Evolutionary conservation across 2,113 vertebrate species (phyloP).

Genomic region (Ailurus styani): DNA sequence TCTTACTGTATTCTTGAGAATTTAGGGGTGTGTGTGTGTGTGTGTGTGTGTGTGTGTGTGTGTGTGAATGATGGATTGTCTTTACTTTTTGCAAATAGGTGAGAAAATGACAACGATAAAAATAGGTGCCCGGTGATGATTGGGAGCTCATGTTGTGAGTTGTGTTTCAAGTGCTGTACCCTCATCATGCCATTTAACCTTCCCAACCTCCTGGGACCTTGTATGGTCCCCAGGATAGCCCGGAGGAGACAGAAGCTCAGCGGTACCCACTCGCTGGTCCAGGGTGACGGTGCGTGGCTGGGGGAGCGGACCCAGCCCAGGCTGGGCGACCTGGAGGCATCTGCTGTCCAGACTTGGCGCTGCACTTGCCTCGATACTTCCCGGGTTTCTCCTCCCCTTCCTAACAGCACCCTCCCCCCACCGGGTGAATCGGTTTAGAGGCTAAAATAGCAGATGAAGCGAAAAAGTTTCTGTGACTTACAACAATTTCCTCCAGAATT

Average conservation of each 20-base stretch:
- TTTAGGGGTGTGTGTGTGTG: neutral
- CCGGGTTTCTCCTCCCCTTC: neutral
- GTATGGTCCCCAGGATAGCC: rapidly evolving
- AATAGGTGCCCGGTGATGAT: neutral
- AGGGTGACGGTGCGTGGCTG: neutral
- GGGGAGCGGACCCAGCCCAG: neutral
- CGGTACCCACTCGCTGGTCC: neutral
- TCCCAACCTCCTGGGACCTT: neutral
- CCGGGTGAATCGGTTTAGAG: constrained; percentile 13
- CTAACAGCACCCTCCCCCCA: neutral
- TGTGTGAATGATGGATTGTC: neutral
- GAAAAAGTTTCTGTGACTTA: constrained; percentile 79
- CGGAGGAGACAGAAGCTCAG: neutral
- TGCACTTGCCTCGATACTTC: neutral
- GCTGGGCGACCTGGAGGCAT: neutral
- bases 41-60: neutral
- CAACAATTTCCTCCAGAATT: constrained; percentile 75
- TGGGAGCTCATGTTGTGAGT: neutral
- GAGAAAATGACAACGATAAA: neutral
- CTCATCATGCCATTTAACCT: neutral
- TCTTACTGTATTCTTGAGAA: neutral
- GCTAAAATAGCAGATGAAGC: constrained; percentile 78
- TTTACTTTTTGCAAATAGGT: neutral
- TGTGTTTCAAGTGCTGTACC: neutral
- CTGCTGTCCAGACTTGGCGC: rapidly evolving